A percentile compares a stretch with the other conserved stretches of the same genome.
phyloP scores from a whole-genome alignment of 2,888 invertebrate genomes.

The Calameuta filiformis region DNA sequence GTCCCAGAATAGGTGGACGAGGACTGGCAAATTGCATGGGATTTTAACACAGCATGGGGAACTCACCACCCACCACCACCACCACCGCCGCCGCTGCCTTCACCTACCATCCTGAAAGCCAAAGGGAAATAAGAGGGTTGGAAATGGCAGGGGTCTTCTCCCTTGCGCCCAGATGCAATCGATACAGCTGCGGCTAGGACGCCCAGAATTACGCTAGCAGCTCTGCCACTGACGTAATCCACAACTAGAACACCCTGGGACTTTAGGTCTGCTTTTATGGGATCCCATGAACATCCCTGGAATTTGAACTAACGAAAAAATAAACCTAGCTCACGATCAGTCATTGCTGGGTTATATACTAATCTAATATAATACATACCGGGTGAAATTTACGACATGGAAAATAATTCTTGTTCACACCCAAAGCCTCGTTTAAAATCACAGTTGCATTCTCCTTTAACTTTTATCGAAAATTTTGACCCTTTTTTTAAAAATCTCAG shows the following conservation, averaged over 20 bases:
- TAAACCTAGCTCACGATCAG: not conserved
- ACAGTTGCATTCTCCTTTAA: not conserved
- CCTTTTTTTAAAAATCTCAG: not conserved
- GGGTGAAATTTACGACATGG: not conserved
- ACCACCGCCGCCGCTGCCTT: too few relatives aligned
- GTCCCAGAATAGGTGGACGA: not conserved
- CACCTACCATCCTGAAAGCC: not conserved
- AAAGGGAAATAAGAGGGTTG: conserved; percentile 9
- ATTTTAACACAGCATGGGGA: conserved; percentile 12
- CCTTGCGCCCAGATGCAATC: conserved; percentile 47
- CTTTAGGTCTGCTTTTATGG: not conserved
- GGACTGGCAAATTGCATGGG: conserved; percentile 20
- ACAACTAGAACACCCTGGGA: not conserved
- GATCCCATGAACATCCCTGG: not conserved
- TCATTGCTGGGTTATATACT: not conserved
- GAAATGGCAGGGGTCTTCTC: conserved; percentile 14
- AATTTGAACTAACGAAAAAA: not conserved
- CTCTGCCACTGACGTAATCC: not conserved
- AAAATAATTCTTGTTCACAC: not conserved
- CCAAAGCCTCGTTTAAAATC: not conserved
- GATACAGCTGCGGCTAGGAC: conserved; percentile 42
- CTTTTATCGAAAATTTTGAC: not conserved
- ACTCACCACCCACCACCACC: not conserved
- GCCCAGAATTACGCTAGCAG: conserved; percentile 31
- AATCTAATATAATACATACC: not conserved